Conservation (phyloP, 2,797 vertebrate genomes). For the Taenioides sp. region DNA sequence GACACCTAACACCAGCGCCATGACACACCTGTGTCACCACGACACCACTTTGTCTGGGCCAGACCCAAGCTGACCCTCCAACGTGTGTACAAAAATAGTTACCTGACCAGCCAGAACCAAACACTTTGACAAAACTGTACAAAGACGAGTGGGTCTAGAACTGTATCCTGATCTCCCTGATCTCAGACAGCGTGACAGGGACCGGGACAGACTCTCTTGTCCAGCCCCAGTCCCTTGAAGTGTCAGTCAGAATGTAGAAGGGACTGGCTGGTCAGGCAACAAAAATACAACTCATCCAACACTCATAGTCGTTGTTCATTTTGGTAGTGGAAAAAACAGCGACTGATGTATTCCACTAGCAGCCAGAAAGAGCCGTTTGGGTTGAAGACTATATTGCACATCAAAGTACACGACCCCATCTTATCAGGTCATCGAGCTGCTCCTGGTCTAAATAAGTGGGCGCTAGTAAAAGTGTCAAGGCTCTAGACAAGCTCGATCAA, state of each 20-base stretch:
- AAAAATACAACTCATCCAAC: background rate
- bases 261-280: too few relatives aligned
- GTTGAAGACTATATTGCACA: conserved; percentile 26
- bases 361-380: background rate
- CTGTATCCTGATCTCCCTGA: too few relatives aligned
- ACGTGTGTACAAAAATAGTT: too few relatives aligned
- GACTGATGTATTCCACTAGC: background rate
- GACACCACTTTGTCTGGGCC: conserved; percentile 48
- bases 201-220: too few relatives aligned
- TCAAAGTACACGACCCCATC: conserved; percentile 30
- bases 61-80: conserved; percentile 4
- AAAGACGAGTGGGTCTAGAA: too few relatives aligned
- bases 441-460: conserved; percentile 40
- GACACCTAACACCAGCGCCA: conserved; percentile 57
- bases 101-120: too few relatives aligned
- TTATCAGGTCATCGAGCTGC: conserved; percentile 46
- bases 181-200: too few relatives aligned
- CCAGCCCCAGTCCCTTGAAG: too few relatives aligned
- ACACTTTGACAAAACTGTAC: too few relatives aligned
- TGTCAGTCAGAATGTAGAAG: too few relatives aligned
- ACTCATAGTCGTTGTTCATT: background rate
- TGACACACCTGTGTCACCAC: conserved; percentile 49
- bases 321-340: conserved; percentile 8
- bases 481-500: conserved; percentile 30
- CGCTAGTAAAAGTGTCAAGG: conserved; percentile 34